Evolutionary conservation across 1,140 invertebrate species (phyloP).

Genomic region (Sinella curviseta): DNA sequence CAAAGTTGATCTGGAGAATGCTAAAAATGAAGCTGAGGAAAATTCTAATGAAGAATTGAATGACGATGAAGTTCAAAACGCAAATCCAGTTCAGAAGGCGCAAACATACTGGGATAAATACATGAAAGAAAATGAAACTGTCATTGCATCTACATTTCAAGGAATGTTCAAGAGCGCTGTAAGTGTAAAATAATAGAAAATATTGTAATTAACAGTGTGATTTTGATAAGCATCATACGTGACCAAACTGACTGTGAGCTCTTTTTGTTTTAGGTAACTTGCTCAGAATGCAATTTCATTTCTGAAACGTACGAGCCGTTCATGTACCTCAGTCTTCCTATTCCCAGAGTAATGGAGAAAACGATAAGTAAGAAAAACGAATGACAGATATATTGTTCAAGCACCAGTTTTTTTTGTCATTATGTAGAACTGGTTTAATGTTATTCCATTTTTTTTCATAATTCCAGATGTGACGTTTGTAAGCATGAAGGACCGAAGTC

Average conservation of each 20-base stretch:
- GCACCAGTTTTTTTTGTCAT: no score
- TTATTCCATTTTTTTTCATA: constrained; percentile 33
- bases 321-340: constrained; percentile 71
- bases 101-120: constrained; percentile 67
- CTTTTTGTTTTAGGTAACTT: constrained; percentile 62
- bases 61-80: neutral
- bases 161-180: constrained; percentile 73
- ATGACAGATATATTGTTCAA: no score
- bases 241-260: no score
- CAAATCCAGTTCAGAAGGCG: constrained; percentile 58
- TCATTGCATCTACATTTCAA: constrained; percentile 61
- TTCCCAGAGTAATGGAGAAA: constrained; percentile 68
- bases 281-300: constrained; percentile 66
- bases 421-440: no score
- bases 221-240: no score
- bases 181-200: no score
- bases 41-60: neutral
- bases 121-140: constrained; percentile 62
- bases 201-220: no score
- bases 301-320: constrained; percentile 74
- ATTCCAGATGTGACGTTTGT: constrained; percentile 63
- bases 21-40: constrained; percentile 1
- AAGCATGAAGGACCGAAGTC: constrained; percentile 56
- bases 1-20: constrained; percentile 50
- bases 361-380: no score